Evolutionary conservation across 2,113 vertebrate species (phyloP), one percentile per base, ranked within the genome.

Genomic region (Alaudala cheleensis): DNA sequence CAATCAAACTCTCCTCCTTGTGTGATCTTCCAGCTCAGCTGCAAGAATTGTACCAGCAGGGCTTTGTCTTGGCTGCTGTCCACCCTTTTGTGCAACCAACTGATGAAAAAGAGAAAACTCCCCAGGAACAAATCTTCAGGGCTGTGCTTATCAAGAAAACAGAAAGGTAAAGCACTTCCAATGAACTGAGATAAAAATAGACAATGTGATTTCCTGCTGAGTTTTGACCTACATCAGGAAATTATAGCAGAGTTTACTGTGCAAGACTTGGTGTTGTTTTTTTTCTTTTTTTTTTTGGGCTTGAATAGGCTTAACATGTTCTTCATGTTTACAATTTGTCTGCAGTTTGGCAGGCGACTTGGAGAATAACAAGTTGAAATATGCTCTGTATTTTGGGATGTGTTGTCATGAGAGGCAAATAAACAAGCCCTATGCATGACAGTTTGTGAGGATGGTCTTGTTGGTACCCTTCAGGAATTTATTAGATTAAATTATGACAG

Each of bases 21-120:
- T 96, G 96, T 44, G 98, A 99, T 97, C 98, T 99, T 91, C 99
- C 99, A 1, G 92, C 97, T 86, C 99, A 99, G 98, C 98, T 99
- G 82, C 98, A 98, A 97, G 99, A 99, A 77, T 98, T 99, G 49
- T 99, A 99, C 98, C 99, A 99, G 98, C 98, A 99, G 97, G 99
- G 99, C 72, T 99, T 99, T 70, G 58, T 98, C 6, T 98, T 99
- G 98, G 98, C 98, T 12, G 97, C 98, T 34, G 97, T 99, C 90
- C 99, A 99, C 94, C 99, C 99, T 16, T 99, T 99, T 84, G 98
- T 99, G 96, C 99, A 99, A 88, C 98, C 98, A 19, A 98, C 98
- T 62, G 98, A 98, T n/a, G 98, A 98, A 13, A 97, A 97, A 92
- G 98, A 98, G 83, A 98, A 98, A 98, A 98, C 98, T 81, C 97